Conservation (phyloP, 1,140 invertebrate species). For the Brachionus calyciflorus region DNA sequence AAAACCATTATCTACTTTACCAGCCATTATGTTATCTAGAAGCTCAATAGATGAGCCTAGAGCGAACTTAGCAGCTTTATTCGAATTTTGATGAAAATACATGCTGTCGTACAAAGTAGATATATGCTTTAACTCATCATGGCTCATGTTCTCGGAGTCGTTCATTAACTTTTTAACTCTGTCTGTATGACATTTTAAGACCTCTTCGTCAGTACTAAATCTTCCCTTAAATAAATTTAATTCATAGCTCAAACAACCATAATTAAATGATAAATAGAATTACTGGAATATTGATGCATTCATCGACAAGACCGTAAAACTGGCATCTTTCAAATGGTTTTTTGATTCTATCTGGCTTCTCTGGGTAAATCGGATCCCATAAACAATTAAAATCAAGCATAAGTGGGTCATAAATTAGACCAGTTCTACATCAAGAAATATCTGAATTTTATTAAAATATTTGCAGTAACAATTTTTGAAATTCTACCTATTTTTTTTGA, state of each 20-base stretch:
- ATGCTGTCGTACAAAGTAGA: constrained; percentile 78
- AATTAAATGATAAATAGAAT: constrained; percentile 64
- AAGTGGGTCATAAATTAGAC: constrained; percentile 71
- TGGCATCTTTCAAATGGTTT: constrained; percentile 72
- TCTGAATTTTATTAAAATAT: background rate
- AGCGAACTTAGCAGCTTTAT: constrained; percentile 66
- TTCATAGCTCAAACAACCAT: constrained; percentile 7
- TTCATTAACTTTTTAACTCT: constrained; percentile 69
- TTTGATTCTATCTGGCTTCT: constrained; percentile 73
- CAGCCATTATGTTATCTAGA: constrained; percentile 69
- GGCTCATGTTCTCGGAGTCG: constrained; percentile 64
- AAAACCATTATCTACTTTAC: constrained; percentile 61
- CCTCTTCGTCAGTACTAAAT: constrained; percentile 70
- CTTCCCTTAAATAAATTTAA: constrained; percentile 58
- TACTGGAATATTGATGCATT: constrained; percentile 62
- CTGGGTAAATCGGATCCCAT: constrained; percentile 79
- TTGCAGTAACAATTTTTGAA: too few species aligned
- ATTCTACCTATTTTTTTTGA: background rate
- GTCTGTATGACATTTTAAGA: constrained; percentile 64
- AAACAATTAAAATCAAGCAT: constrained; percentile 76
- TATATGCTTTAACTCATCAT: constrained; percentile 65
- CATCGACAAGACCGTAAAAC: constrained; percentile 70
- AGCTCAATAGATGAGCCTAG: constrained; percentile 77
- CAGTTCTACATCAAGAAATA: constrained; percentile 63
- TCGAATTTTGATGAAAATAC: constrained; percentile 77